Evolutionary conservation across 2,113 vertebrate genomes (phyloP).

Genomic region (Myotis lucifugus): DNA sequence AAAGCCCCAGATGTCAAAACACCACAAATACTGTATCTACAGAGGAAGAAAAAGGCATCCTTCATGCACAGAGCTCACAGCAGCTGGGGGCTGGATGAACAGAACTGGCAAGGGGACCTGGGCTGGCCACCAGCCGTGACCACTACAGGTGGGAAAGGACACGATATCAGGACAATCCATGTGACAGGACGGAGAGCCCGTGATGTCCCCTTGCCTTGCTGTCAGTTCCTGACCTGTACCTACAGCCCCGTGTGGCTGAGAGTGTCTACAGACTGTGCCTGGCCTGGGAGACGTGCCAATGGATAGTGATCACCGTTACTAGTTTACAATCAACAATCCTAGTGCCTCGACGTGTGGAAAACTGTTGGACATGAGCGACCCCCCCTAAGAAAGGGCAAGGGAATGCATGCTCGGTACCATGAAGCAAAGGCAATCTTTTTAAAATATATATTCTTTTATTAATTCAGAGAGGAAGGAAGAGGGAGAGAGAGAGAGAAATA

Average conservation of each 20-base stretch:
- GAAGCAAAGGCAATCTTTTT: background rate
- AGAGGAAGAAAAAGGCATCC: background rate
- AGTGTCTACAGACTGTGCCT: background rate
- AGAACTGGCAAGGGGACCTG: background rate
- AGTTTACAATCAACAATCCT: background rate
- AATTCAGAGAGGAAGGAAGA: too few species aligned
- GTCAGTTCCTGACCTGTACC: background rate
- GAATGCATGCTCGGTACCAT: accelerated
- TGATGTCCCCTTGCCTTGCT: background rate
- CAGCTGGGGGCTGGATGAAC: background rate
- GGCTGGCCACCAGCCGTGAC: background rate
- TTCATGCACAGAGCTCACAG: background rate
- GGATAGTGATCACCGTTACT: background rate
- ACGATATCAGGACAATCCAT: background rate
- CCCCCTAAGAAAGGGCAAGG: background rate
- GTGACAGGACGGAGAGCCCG: background rate
- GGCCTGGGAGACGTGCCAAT: background rate
- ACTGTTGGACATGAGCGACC: background rate
- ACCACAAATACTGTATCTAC: too few species aligned
- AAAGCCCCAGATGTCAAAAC: background rate
- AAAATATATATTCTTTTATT: too few species aligned
- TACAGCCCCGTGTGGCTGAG: background rate
- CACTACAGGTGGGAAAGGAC: background rate
- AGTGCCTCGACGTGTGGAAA: background rate
- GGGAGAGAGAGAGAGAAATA: too few species aligned